Conservation (phyloP, 1,140 invertebrate genomes). For the Sarcophaga peregrina region DNA sequence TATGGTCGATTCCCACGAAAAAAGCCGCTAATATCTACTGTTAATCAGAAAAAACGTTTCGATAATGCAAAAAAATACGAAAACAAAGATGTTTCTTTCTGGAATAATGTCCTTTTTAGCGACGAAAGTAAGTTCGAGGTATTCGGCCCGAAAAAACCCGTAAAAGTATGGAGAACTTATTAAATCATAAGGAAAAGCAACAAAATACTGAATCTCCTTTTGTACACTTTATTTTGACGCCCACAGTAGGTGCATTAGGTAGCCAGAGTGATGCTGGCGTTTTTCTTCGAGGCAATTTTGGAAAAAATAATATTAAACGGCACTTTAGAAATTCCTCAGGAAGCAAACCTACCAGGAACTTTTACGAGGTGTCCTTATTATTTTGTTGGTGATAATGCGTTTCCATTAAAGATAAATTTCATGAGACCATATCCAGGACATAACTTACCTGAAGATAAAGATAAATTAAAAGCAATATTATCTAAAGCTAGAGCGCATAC, state of each 20-base stretch:
- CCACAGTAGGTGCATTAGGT: neutral
- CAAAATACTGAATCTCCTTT: too few relatives aligned
- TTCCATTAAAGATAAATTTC: constrained; percentile 13
- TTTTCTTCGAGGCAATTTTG: constrained; percentile 3
- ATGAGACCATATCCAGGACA: constrained; percentile 21
- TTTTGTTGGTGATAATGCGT: constrained; percentile 5
- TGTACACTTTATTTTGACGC: too few relatives aligned
- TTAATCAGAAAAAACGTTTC: too few relatives aligned
- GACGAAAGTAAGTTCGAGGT: too few relatives aligned
- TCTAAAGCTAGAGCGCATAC: neutral
- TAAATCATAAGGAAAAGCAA: too few relatives aligned
- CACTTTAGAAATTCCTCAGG: neutral
- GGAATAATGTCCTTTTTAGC: too few relatives aligned
- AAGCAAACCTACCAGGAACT: constrained; percentile 8
- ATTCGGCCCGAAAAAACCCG: too few relatives aligned
- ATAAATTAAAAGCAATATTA: constrained; percentile 4
- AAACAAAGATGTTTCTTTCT: too few relatives aligned
- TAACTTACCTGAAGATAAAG: constrained; percentile 2
- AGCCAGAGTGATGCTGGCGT: constrained; percentile 12
- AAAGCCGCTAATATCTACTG: too few relatives aligned
- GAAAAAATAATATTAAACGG: neutral
- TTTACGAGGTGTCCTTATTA: neutral
- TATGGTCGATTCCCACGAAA: too few relatives aligned
- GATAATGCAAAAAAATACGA: too few relatives aligned
- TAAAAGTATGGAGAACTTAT: too few relatives aligned